A percentile compares a stretch with the other conserved stretches of the same genome.
Evolutionary conservation across 2,113 vertebrate genomes (phyloP).

Genomic region (Camelus dromedarius): DNA sequence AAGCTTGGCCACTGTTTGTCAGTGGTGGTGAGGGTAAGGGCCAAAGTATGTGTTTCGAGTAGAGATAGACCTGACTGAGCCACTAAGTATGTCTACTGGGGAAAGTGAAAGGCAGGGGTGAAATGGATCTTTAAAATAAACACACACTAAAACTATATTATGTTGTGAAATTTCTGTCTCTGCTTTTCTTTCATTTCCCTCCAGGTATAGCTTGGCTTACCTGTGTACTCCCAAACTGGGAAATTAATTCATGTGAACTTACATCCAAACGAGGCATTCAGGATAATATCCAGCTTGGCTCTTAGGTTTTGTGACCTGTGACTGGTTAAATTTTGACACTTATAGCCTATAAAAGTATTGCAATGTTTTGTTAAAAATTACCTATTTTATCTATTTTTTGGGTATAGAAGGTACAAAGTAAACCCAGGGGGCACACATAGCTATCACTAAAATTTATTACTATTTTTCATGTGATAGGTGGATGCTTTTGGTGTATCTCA

Average conservation of each 20-base stretch:
- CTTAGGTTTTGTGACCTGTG: conserved; percentile 56
- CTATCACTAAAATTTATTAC: neutral
- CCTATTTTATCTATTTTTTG: neutral
- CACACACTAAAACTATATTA: neutral
- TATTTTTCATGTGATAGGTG: neutral
- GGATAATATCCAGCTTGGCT: conserved; percentile 45
- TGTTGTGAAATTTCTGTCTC: conserved; percentile 43
- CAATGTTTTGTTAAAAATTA: conserved; percentile 27
- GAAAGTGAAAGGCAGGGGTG: neutral
- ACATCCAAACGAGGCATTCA: conserved; percentile 53
- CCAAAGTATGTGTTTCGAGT: neutral
- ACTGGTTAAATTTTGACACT: conserved; percentile 43
- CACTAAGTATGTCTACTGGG: neutral
- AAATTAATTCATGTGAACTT: conserved; percentile 53
- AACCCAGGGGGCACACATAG: neutral
- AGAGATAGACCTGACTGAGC: neutral
- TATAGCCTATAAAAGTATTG: neutral
- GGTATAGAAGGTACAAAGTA: conserved; percentile 31
- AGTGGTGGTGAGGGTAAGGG: neutral
- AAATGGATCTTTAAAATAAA: neutral
- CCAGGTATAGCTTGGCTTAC: conserved; percentile 5
- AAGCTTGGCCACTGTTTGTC: neutral
- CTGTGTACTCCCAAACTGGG: conserved; percentile 21
- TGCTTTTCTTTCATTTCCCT: conserved; percentile 32
- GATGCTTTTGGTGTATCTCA: conserved; percentile 33